A percentile compares a stretch with the other conserved stretches of the same genome.
These are phyloP conservation scores for Neodiprion pinetum DNA, from an alignment of 1,140 invertebrate species.

Conservation along the genomic window DNA sequence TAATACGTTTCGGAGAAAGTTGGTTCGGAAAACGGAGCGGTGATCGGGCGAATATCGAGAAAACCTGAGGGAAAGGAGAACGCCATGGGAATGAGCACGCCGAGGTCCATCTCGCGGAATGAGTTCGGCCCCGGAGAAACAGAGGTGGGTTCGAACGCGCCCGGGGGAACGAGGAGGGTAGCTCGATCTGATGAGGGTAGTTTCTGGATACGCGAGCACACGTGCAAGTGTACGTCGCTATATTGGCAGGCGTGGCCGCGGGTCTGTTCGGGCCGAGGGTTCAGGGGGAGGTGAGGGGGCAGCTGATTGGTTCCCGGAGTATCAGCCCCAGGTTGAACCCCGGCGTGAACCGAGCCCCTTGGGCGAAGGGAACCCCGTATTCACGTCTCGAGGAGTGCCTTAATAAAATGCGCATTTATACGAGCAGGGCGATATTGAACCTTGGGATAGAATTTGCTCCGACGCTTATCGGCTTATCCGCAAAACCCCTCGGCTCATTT, in stretches of 20 bases:
- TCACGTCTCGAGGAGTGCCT: conserved; percentile 32
- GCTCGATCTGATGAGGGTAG: conserved; percentile 51
- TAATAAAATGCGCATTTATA: conserved; percentile 59
- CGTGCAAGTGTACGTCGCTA: conserved; percentile 38
- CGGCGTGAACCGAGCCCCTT: conserved; percentile 22
- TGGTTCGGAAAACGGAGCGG: neutral
- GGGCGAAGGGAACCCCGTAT: conserved; percentile 20
- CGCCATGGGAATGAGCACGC: conserved; percentile 21
- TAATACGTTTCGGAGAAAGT: neutral
- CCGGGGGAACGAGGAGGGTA: conserved; percentile 30
- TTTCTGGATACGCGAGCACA: neutral
- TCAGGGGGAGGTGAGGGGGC: conserved; percentile 33
- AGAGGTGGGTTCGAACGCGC: conserved; percentile 42
- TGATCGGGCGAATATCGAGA: neutral
- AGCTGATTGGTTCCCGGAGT: conserved; percentile 54
- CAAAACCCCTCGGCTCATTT: conserved; percentile 18
- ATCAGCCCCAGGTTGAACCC: conserved; percentile 29
- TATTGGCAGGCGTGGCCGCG: conserved; percentile 61
- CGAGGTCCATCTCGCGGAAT: conserved; percentile 58
- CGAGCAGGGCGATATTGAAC: conserved; percentile 35
- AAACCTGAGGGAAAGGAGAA: neutral
- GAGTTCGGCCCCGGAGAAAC: conserved; percentile 46
- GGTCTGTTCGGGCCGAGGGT: conserved; percentile 43
- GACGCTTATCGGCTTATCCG: conserved; percentile 24
- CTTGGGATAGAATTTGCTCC: conserved; percentile 37